These are phyloP conservation scores for Hyposoter dolosus DNA, from an alignment of 2,888 invertebrate genomes.

Conservation along the genomic window DNA sequence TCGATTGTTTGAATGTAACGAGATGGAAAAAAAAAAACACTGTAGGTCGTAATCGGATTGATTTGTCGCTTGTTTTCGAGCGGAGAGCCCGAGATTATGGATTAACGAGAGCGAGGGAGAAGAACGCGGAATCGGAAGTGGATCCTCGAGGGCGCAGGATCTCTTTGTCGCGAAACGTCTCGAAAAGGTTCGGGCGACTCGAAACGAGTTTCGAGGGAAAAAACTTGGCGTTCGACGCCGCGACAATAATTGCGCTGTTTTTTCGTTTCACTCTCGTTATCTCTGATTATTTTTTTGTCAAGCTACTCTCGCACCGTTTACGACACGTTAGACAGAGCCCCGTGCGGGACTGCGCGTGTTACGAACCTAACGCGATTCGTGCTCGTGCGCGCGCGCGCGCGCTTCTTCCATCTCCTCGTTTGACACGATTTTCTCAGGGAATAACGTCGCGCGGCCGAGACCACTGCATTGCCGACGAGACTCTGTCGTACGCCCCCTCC, in stretches of 20 bases:
- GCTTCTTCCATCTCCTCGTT: constrained; percentile 40
- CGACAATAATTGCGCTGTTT: not conserved
- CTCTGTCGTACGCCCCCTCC: constrained; percentile 51
- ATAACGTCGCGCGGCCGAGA: constrained; percentile 64
- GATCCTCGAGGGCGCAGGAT: constrained; percentile 57
- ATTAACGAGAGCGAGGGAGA: constrained; percentile 24
- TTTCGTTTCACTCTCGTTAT: not conserved
- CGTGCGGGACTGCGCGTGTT: constrained; percentile 53
- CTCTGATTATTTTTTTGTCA: constrained; percentile 3
- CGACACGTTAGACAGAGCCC: constrained; percentile 62
- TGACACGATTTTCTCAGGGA: constrained; percentile 64
- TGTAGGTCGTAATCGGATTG: not conserved
- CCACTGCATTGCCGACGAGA: constrained; percentile 73
- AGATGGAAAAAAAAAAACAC: constrained; percentile 13
- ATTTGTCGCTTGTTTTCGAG: constrained; percentile 14
- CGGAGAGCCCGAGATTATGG: constrained; percentile 9
- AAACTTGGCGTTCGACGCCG: not conserved
- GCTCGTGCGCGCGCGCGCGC: constrained; percentile 49
- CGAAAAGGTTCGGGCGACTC: constrained; percentile 1
- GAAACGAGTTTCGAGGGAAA: not conserved
- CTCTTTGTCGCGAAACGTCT: constrained; percentile 8
- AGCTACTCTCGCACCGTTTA: not conserved
- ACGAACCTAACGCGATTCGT: constrained; percentile 33
- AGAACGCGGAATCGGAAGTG: constrained; percentile 21
- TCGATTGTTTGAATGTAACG: constrained; percentile 35